These are phyloP conservation scores for Psilopsiagon aurifrons DNA, from an alignment of 2,113 vertebrate genomes.

Conservation along the genomic window DNA sequence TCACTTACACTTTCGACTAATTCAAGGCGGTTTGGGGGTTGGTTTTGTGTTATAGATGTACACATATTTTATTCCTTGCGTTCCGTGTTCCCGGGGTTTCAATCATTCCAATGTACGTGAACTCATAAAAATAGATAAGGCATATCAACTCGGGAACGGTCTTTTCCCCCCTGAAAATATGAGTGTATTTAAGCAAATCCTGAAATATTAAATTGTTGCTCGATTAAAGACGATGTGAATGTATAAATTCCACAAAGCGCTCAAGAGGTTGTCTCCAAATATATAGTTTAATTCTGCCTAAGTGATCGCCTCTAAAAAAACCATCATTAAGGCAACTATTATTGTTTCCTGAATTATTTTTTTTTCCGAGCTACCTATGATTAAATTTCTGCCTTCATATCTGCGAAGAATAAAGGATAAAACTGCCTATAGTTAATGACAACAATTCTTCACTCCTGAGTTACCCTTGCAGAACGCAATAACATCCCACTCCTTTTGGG, in stretches of 20 bases:
- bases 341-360: slow-evolving; percentile 61
- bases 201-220: slow-evolving; percentile 66
- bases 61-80: neutral
- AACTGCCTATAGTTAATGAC: slow-evolving; percentile 68
- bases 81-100: slow-evolving; percentile 35
- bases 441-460: slow-evolving; percentile 64
- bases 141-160: neutral
- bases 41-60: neutral
- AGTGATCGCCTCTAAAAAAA: slow-evolving; percentile 60
- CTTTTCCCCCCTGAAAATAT: slow-evolving; percentile 52
- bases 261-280: slow-evolving; percentile 32
- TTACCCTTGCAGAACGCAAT: slow-evolving; percentile 63
- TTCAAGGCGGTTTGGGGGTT: neutral
- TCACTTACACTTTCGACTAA: neutral
- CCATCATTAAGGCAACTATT: slow-evolving; percentile 64
- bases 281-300: slow-evolving; percentile 67
- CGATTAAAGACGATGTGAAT: slow-evolving; percentile 57
- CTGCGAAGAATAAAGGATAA: slow-evolving; percentile 64
- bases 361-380: slow-evolving; percentile 34
- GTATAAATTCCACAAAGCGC: slow-evolving; percentile 44
- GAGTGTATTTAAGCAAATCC: slow-evolving; percentile 68
- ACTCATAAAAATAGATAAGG: slow-evolving; percentile 67
- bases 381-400: slow-evolving; percentile 67
- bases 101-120: slow-evolving; percentile 40
- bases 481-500: slow-evolving; percentile 38